Evolutionary conservation across 2,797 vertebrate genomes (phyloP).

Genomic region (Aphelocoma californica): DNA sequence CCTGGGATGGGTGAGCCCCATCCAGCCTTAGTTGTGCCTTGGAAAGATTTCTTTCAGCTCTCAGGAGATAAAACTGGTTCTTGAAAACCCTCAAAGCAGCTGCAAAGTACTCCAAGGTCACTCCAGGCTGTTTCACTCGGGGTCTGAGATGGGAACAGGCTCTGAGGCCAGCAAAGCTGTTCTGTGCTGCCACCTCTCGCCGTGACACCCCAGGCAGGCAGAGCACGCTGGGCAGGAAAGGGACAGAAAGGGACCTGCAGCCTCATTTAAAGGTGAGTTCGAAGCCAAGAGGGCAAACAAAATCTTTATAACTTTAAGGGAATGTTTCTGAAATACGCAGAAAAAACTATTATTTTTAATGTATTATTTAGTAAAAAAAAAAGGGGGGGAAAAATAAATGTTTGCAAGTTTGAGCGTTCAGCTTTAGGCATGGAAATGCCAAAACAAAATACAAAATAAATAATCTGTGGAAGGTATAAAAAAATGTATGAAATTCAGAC

Average conservation of each 20-base stretch:
- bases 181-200: slow-evolving; percentile 47
- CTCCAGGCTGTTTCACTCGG: neutral
- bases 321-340: no score
- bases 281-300: neutral
- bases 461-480: neutral
- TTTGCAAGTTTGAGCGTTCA: accelerated
- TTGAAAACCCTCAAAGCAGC: neutral
- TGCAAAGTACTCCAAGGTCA: neutral
- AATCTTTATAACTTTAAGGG: neutral
- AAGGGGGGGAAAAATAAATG: accelerated
- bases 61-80: neutral
- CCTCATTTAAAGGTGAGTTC: neutral
- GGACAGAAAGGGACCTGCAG: neutral
- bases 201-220: neutral
- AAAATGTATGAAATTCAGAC: neutral
- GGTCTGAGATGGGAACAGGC: neutral
- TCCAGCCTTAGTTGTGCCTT: neutral
- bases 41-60: neutral
- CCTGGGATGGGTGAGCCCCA: neutral
- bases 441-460: neutral
- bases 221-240: neutral
- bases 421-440: neutral
- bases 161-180: neutral
- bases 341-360: neutral
- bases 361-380: neutral